Conservation (phyloP, 2,797 vertebrate genomes). For the Tamandua tetradactyla region DNA sequence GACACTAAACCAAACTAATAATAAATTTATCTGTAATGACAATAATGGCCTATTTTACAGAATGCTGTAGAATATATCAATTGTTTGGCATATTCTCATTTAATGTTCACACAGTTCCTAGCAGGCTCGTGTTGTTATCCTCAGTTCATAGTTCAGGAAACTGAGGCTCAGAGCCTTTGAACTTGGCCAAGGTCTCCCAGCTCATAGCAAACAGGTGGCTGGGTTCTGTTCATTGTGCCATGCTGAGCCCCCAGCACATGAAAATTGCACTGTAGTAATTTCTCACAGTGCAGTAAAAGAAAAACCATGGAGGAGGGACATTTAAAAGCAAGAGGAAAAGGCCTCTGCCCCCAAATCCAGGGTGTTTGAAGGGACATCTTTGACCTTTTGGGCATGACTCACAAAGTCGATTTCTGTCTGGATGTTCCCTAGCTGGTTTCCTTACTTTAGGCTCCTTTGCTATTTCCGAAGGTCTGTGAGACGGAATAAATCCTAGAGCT, state of each 20-base stretch:
- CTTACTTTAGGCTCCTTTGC: not conserved
- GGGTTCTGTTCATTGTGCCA: not conserved
- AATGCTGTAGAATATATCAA: not conserved
- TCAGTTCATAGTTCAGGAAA: not conserved
- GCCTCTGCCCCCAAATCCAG: not conserved
- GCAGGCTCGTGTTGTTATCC: not conserved
- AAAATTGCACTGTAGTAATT: too few relatives aligned
- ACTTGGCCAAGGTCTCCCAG: not conserved
- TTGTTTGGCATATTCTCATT: not conserved
- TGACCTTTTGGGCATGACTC: not conserved
- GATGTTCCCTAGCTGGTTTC: not conserved
- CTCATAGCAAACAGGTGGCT: fast-evolving
- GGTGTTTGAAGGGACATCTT: not conserved
- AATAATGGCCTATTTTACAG: not conserved
- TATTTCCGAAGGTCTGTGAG: not conserved
- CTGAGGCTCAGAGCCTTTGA: not conserved
- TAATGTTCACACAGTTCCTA: not conserved
- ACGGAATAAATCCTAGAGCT: not conserved
- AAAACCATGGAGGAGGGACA: not conserved
- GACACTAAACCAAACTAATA: not conserved
- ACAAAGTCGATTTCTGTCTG: not conserved
- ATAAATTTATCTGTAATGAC: not conserved
- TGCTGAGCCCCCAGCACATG: too few relatives aligned
- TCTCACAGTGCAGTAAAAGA: not conserved
- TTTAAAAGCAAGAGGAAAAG: not conserved